A percentile compares a stretch with the other conserved stretches of the same genome.
phyloP scores from a whole-genome alignment of 2,797 vertebrate genomes.

The Spinus pinus region DNA sequence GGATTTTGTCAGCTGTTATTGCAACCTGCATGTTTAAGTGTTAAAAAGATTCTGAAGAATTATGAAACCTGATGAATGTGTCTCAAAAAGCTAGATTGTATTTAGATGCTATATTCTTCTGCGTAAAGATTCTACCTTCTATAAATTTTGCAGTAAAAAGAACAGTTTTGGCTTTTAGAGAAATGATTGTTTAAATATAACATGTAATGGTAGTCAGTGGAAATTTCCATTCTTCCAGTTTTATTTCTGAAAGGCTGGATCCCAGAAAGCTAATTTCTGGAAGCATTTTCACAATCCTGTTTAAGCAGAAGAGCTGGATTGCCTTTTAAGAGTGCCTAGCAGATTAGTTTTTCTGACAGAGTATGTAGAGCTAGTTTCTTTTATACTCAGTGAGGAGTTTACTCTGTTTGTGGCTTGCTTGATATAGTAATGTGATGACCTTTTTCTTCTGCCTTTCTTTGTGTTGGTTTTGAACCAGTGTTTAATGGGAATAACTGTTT shows the following conservation, averaged over 20 bases:
- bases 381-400: neutral
- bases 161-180: neutral
- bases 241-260: neutral
- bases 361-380: neutral
- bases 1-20: neutral
- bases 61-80: neutral
- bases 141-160: neutral
- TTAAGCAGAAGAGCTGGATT: neutral
- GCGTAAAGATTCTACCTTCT: neutral
- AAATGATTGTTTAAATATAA: neutral
- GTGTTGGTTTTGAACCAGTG: neutral
- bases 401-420: neutral
- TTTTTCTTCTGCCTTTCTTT: neutral
- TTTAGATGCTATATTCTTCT: neutral
- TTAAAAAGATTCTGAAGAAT: neutral
- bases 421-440: neutral
- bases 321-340: neutral
- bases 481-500: neutral
- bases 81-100: neutral
- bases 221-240: neutral
- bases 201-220: neutral
- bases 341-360: neutral
- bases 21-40: neutral
- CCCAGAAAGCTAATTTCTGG: neutral
- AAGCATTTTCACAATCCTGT: neutral